Base-by-base conservation (phyloP, 2,888 invertebrate species). In the Hypsopygia costalis region DNA sequence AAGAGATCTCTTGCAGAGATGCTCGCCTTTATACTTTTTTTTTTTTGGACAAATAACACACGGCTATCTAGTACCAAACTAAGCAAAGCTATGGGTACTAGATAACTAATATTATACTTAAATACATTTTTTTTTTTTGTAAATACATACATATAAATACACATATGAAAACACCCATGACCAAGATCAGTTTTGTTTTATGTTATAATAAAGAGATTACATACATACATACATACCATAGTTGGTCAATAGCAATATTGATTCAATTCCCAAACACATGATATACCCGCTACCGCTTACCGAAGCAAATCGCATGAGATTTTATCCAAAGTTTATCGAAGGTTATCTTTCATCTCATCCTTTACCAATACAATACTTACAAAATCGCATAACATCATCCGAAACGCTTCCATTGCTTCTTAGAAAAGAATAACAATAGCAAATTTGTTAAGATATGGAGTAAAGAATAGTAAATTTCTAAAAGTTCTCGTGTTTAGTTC, bases 321-420 rank as follows among this genome's bases (percentile, higher is more conserved):
- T 69, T 68, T 73, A 82, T 80, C 80, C 60, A 47, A 51, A 73
- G 82, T 80, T 81, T 82, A 81, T 81, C 81, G 71, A 51, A 64
- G 83, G 85, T 83, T 83, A 83, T 83, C 83, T 64, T 65, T 49
- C 67, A 80, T 81, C 79, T 69, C 47, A 40, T 47, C 59, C 43
- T 39, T 43, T 60, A 77, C 73, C 62, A 67, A 47, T 40, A 39
- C 33, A 46, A 43, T 33, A 41, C 27, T 22, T 35, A 16, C 25
- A 38, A 46, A 47, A 44, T 16, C 16, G 3, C 16, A 16, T 16
- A 3, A 52, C 40, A 41, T 30, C 40, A 45, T 30, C 36, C 22
- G 11, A 38, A 16, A 2, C 7, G 3, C 4, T 43, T 51, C 39
- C 71, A 71, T 55, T 60, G 45, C 55, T n/a, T 28, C 0, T n/a